phyloP scores from a whole-genome alignment of 2,113 vertebrate genomes.

The Platichthys flesus region DNA sequence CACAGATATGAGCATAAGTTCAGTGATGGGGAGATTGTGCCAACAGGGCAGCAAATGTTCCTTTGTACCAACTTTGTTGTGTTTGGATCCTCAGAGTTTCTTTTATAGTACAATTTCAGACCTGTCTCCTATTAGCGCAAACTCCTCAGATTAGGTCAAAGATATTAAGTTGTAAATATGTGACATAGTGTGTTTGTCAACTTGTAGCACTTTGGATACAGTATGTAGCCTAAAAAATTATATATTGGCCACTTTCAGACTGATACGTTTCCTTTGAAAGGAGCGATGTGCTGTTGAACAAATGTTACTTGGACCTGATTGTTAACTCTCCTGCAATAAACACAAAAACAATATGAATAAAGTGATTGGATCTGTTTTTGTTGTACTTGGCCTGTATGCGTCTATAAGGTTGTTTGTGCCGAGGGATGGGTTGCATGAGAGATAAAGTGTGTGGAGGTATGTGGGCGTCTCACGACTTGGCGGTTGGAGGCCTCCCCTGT shows the following conservation, averaged over 20 bases:
- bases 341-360: constrained; percentile 27
- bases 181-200: constrained; percentile 56
- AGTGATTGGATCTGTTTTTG: constrained; percentile 37
- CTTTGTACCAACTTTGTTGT: constrained; percentile 44
- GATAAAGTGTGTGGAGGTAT: constrained; percentile 79
- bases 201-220: constrained; percentile 50
- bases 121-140: constrained; percentile 40
- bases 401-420: constrained; percentile 54
- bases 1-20: constrained; percentile 23
- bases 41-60: constrained; percentile 50
- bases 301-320: constrained; percentile 41
- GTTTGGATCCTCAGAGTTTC: constrained; percentile 45
- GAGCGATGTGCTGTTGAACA: constrained; percentile 3
- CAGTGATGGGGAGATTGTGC: constrained; percentile 43
- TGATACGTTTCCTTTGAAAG: constrained; percentile 31
- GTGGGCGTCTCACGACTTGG: constrained; percentile 52
- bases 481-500: constrained; percentile 68
- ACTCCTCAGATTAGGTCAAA: constrained; percentile 51
- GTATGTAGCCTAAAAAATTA: constrained; percentile 35
- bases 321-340: constrained; percentile 66
- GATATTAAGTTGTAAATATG: constrained; percentile 68
- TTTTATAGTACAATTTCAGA: constrained; percentile 50
- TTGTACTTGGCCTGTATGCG: constrained; percentile 40
- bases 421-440: constrained; percentile 62
- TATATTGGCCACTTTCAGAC: constrained; percentile 40